Percentiles rank a stretch among this genome's conserved stretches.
Conservation (phyloP, 2,888 invertebrate genomes). For the Tuberolachnus salignus region DNA sequence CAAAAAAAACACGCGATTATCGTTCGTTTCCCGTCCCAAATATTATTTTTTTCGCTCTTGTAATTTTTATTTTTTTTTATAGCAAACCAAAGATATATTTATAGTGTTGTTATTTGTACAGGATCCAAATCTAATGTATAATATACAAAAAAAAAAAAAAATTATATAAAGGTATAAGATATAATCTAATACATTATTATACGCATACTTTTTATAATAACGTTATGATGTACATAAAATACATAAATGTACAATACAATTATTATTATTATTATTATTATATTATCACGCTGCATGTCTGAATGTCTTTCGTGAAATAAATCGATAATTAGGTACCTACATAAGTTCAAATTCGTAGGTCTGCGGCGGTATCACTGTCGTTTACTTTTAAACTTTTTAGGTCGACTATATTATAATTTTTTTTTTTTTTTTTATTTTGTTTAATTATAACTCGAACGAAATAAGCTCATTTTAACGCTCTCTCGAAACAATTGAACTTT, state of each 20-base stretch:
- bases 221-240: background rate
- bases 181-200: too few species aligned
- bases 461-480: slow-evolving; percentile 42
- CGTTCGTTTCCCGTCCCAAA: background rate
- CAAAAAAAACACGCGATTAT: too few species aligned
- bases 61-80: slow-evolving; percentile 2
- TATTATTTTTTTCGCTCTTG: background rate
- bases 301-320: background rate
- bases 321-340: background rate
- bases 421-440: too few species aligned
- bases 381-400: slow-evolving; percentile 12
- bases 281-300: background rate
- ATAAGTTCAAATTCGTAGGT: too few species aligned
- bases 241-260: slow-evolving; percentile 28
- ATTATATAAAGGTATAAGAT: background rate
- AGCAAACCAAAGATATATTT: slow-evolving; percentile 48
- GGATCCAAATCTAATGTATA: background rate
- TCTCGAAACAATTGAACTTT: slow-evolving; percentile 43
- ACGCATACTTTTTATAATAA: too few species aligned
- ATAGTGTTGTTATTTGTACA: slow-evolving; percentile 51
- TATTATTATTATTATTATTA: slow-evolving; percentile 1
- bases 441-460: slow-evolving; percentile 23
- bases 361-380: background rate
- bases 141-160: background rate
- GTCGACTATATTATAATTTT: too few species aligned